A percentile compares a stretch with the other conserved stretches of the same genome.
Conservation (phyloP, 1,140 invertebrate species). For the Oryctes rhinoceros region DNA sequence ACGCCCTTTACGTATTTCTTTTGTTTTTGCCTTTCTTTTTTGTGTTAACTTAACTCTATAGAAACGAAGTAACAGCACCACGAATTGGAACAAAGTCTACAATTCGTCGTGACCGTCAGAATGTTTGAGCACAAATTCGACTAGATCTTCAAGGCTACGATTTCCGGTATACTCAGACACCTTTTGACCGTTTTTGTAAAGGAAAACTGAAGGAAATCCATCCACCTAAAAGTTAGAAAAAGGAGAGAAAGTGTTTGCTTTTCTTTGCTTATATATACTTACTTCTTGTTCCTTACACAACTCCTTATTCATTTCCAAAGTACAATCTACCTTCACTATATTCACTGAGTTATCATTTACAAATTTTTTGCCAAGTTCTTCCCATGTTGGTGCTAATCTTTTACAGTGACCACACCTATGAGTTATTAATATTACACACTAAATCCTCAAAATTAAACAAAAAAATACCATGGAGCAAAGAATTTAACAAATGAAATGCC, state of each 20-base stretch:
- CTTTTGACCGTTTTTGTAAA: conserved; percentile 74
- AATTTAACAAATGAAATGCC: conserved; percentile 79
- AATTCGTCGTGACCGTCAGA: conserved; percentile 68
- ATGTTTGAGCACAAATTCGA: conserved; percentile 70
- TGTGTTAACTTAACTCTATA: background rate
- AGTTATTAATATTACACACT: background rate
- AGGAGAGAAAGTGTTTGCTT: conserved; percentile 40
- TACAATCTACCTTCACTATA: conserved; percentile 79
- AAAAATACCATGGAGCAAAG: conserved; percentile 75
- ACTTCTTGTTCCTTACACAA: conserved; percentile 73
- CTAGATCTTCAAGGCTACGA: conserved; percentile 72
- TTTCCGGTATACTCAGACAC: conserved; percentile 77
- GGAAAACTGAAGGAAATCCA: conserved; percentile 73
- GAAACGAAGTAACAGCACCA: background rate
- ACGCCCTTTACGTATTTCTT: background rate
- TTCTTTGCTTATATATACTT: background rate
- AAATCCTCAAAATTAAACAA: background rate
- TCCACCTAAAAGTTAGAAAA: conserved; percentile 63
- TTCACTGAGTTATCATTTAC: conserved; percentile 64
- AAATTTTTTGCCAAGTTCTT: conserved; percentile 74
- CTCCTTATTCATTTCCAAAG: conserved; percentile 66
- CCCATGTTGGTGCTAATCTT: conserved; percentile 75
- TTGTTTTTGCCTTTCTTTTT: background rate
- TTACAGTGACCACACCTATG: conserved; percentile 76
- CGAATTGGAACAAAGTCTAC: conserved; percentile 55